Percentiles rank a stretch among this genome's conserved stretches.
These are phyloP conservation scores for Ametastegia equiseti DNA, from an alignment of 2,888 invertebrate genomes.

Conservation along the genomic window DNA sequence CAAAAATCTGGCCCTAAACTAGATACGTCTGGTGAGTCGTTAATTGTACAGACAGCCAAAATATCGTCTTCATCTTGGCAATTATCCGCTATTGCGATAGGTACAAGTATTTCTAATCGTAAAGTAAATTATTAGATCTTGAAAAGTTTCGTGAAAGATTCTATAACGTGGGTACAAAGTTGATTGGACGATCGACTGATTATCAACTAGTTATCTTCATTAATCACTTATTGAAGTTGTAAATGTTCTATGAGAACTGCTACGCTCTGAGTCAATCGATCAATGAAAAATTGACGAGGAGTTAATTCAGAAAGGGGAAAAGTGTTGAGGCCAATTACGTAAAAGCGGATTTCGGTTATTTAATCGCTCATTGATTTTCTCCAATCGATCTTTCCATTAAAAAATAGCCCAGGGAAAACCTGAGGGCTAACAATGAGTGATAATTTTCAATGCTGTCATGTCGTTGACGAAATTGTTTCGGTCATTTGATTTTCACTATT, in stretches of 20 bases:
- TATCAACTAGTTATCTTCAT: not conserved
- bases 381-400: not conserved
- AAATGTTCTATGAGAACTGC: not conserved
- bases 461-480: not conserved
- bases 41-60: no score
- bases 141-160: not conserved
- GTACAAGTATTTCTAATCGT: not conserved
- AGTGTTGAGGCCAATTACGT: not conserved
- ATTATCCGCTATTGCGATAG: no score
- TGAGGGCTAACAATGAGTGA: not conserved
- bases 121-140: not conserved
- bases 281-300: not conserved
- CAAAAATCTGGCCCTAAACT: no score
- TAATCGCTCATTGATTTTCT: not conserved
- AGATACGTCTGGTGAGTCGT: no score
- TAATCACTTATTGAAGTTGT: constrained; percentile 6
- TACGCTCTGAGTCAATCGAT: not conserved
- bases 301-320: not conserved
- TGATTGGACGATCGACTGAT: not conserved
- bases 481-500: not conserved
- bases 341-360: not conserved
- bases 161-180: not conserved
- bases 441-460: not conserved
- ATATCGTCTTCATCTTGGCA: no score
- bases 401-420: no score